These are phyloP conservation scores for Carollia perspicillata DNA, from an alignment of 2,113 vertebrate species.

Conservation along the genomic window DNA sequence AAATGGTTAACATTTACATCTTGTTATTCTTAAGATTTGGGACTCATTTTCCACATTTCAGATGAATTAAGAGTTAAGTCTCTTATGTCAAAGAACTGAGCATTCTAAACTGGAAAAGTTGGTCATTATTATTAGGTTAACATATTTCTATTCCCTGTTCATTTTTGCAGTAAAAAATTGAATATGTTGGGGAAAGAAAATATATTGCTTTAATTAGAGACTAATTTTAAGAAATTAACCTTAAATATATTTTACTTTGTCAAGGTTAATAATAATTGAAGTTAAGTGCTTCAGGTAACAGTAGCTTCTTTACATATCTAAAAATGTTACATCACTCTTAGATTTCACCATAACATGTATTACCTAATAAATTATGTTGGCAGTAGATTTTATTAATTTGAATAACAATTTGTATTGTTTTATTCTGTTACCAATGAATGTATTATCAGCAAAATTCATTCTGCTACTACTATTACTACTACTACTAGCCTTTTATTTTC, in stretches of 20 bases:
- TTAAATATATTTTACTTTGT: background rate
- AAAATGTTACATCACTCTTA: background rate
- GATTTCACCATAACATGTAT: background rate
- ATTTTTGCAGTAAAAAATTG: slow-evolving; percentile 19
- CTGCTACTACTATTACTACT: background rate
- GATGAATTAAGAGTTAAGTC: background rate
- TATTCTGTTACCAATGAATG: background rate
- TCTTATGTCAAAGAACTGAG: background rate
- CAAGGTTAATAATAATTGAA: background rate
- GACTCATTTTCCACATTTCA: background rate
- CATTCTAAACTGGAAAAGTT: slow-evolving; percentile 45
- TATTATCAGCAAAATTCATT: background rate
- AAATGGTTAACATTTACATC: background rate
- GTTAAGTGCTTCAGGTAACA: background rate
- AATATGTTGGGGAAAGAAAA: background rate
- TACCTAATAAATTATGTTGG: background rate
- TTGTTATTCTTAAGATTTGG: slow-evolving; percentile 15
- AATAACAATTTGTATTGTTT: background rate
- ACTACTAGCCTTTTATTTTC: background rate
- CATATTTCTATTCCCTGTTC: background rate
- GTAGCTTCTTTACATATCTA: background rate
- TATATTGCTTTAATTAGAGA: background rate
- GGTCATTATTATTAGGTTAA: background rate
- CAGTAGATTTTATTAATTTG: background rate
- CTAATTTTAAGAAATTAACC: slow-evolving; percentile 13